These are phyloP conservation scores for Hemichromis elongatus DNA, from an alignment of 2,113 vertebrate genomes.

Conservation along the genomic window DNA sequence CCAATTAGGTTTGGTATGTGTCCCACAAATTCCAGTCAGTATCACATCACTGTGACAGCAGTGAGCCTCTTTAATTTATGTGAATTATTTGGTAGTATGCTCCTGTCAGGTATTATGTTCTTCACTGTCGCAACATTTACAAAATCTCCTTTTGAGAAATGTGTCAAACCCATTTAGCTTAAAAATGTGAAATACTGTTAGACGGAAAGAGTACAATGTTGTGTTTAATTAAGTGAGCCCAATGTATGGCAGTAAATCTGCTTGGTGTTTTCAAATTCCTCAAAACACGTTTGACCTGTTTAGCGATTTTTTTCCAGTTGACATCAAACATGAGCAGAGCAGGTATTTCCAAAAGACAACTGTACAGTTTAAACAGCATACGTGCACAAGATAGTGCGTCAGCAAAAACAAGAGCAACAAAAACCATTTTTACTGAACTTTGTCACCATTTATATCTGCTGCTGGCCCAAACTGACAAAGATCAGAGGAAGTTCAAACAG, in stretches of 20 bases:
- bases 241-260: not conserved
- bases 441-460: not conserved
- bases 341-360: not conserved
- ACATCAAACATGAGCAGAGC: not conserved
- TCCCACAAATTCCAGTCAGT: not conserved
- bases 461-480: not conserved
- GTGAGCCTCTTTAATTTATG: not conserved
- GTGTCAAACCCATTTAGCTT: no score
- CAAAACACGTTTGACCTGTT: slow-evolving; percentile 15
- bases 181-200: not conserved
- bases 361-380: not conserved
- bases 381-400: not conserved
- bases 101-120: not conserved
- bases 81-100: not conserved
- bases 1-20: not conserved
- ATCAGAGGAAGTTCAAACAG: slow-evolving; percentile 21
- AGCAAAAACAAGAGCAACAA: not conserved
- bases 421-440: not conserved
- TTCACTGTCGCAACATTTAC: not conserved
- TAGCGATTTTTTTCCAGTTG: not conserved
- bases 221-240: not conserved
- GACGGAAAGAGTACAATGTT: not conserved
- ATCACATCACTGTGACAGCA: not conserved
- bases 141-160: not conserved
- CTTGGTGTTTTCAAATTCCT: not conserved